phyloP scores from a whole-genome alignment of 2,797 vertebrate genomes.

The Margarornis squamiger region DNA sequence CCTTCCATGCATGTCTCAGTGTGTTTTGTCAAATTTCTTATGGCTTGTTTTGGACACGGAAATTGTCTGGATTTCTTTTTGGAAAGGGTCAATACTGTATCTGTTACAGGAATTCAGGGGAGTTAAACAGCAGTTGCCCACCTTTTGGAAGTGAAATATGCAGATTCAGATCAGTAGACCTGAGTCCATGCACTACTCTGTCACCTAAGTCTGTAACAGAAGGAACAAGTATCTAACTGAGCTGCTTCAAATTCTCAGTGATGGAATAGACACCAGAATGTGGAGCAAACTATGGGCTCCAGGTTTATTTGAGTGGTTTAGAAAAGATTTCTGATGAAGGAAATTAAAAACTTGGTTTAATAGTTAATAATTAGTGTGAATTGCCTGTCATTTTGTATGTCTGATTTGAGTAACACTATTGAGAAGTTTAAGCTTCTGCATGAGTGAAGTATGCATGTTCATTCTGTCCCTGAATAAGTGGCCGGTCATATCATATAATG shows the following conservation, averaged over 20 bases:
- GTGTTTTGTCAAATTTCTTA: neutral
- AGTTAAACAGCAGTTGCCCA: neutral
- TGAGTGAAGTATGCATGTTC: neutral
- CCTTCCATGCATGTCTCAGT: neutral
- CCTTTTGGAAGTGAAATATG: neutral
- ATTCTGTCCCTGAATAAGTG: neutral
- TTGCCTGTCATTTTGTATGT: constrained; percentile 34
- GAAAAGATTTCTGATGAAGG: constrained; percentile 38
- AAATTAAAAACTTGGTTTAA: constrained; percentile 11
- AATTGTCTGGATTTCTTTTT: neutral
- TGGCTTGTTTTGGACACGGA: neutral
- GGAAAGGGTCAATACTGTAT: neutral
- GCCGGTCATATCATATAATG: constrained; percentile 18
- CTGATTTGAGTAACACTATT: constrained; percentile 42
- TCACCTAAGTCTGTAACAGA: accelerated
- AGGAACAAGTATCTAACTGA: neutral
- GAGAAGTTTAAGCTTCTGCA: neutral
- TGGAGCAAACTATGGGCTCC: neutral
- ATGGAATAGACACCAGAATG: neutral
- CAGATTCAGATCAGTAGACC: neutral
- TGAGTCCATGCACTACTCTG: neutral
- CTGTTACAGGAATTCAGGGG: neutral
- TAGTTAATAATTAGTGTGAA: neutral
- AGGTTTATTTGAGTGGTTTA: neutral
- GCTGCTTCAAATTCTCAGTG: neutral